These are phyloP conservation scores for Apodemus speciosus DNA, from an alignment of 2,113 vertebrate genomes.

Conservation along the genomic window DNA sequence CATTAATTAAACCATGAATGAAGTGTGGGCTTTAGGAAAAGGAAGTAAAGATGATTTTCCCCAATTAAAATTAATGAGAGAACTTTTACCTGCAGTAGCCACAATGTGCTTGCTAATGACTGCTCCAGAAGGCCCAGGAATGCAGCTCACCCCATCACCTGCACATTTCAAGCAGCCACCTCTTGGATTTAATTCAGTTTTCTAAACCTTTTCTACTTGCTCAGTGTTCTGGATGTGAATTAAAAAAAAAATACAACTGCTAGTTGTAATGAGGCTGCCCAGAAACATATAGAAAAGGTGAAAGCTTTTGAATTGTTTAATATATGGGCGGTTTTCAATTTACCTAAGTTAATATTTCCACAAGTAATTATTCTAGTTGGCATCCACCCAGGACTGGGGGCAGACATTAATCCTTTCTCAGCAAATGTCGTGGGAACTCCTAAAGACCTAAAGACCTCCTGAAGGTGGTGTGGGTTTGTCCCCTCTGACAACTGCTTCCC, in stretches of 20 bases:
- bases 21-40: conserved; percentile 66
- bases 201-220: conserved; percentile 39
- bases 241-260: not conserved
- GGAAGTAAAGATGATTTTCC: conserved; percentile 66
- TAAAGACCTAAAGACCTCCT: not conserved
- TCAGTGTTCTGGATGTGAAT: not conserved
- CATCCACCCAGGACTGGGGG: not conserved
- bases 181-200: not conserved
- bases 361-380: conserved; percentile 24
- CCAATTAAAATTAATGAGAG: conserved; percentile 77
- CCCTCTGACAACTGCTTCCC: not conserved
- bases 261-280: not conserved
- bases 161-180: not conserved
- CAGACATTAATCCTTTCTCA: not conserved
- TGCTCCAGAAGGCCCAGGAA: conserved; percentile 52
- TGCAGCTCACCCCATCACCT: not conserved
- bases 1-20: conserved; percentile 65
- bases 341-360: conserved; percentile 39
- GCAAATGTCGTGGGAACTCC: not conserved
- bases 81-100: conserved; percentile 48
- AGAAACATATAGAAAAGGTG: conserved; percentile 15
- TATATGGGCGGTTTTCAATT: conserved; percentile 36
- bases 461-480: not conserved
- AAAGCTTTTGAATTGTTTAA: conserved; percentile 20
- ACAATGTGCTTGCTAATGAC: conserved; percentile 27